phyloP scores from a whole-genome alignment of 1,140 invertebrate species.

The Drosophila sucinea region DNA sequence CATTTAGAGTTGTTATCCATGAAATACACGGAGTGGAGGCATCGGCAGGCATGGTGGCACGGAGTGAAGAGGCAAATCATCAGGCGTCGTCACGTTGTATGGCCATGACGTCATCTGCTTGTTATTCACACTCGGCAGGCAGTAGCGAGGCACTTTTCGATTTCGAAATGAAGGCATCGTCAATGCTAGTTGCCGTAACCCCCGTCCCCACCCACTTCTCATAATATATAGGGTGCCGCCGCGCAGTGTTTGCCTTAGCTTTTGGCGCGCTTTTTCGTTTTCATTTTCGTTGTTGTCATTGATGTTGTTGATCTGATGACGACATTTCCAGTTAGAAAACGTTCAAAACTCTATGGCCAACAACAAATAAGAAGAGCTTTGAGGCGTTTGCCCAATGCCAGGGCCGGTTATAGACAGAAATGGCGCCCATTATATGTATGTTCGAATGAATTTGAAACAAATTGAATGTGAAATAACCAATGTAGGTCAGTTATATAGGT shows the following conservation, averaged over 20 bases:
- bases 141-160: conserved; percentile 37
- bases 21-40: background rate
- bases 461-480: too few relatives aligned
- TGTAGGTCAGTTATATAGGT: conserved; percentile 39
- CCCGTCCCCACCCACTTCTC: background rate
- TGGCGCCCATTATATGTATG: background rate
- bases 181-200: background rate
- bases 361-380: background rate
- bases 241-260: conserved; percentile 20
- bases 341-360: background rate
- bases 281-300: conserved; percentile 24
- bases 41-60: background rate
- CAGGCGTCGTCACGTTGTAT: conserved; percentile 25
- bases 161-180: conserved; percentile 62
- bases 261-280: conserved; percentile 44
- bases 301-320: conserved; percentile 62
- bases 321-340: conserved; percentile 42
- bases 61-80: background rate
- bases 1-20: conserved; percentile 11
- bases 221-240: conserved; percentile 37
- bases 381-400: background rate
- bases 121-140: conserved; percentile 59
- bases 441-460: background rate
- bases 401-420: background rate
- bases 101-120: conserved; percentile 69